These are phyloP conservation scores for Ochropleura leucogaster DNA, from an alignment of 2,888 invertebrate species.

Conservation along the genomic window DNA sequence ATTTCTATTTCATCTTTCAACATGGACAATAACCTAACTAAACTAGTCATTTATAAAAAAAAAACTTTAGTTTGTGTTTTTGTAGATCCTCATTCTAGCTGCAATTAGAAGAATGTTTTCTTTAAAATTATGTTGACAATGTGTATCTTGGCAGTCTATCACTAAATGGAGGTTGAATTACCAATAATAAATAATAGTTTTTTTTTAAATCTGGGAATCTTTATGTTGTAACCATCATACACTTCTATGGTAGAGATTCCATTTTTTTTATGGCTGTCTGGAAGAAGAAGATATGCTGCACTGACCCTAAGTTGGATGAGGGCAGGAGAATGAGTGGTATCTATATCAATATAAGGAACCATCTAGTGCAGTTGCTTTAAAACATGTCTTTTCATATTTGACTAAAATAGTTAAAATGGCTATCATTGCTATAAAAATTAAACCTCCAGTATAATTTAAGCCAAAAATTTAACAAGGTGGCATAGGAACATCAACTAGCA, in stretches of 20 bases:
- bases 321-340: background rate
- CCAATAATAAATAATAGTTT: background rate
- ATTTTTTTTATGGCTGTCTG: no score
- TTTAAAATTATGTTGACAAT: background rate
- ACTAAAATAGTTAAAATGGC: background rate
- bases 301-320: no score
- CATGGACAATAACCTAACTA: no score
- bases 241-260: background rate
- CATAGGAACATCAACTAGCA: background rate
- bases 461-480: background rate
- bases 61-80: no score
- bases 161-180: background rate
- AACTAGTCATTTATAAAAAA: no score
- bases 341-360: background rate
- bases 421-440: background rate
- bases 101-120: constrained; percentile 4
- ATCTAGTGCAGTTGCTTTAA: background rate
- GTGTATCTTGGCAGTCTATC: background rate
- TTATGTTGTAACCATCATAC: no score
- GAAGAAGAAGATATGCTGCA: no score
- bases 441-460: background rate
- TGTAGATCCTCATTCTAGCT: no score
- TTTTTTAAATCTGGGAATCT: no score
- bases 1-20: background rate
- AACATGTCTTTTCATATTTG: no score